phyloP scores from a whole-genome alignment of 1,140 invertebrate species.

The Campoletis sonorensis region DNA sequence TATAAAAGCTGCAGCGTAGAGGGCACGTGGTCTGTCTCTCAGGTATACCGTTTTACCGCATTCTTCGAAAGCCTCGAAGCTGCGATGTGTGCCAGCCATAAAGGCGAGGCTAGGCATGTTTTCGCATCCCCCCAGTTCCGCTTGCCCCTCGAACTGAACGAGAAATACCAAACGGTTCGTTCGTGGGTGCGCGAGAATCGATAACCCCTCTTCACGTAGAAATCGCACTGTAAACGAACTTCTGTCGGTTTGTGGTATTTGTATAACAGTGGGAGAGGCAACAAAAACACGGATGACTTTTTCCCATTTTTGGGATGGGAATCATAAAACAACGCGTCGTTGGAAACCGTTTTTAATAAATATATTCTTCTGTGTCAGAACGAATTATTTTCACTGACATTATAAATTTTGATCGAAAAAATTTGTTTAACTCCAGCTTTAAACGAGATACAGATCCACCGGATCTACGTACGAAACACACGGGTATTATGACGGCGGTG shows the following conservation, averaged over 20 bases:
- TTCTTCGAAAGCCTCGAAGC: constrained; percentile 10
- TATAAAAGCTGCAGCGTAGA: not conserved
- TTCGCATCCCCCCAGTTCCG: not conserved
- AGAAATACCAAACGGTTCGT: constrained; percentile 27
- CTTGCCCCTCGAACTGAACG: not conserved
- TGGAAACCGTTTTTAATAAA: too few species aligned
- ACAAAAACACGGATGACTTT: not conserved
- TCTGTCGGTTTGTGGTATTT: not conserved
- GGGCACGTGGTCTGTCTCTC: not conserved
- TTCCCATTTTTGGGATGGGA: not conserved
- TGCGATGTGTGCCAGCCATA: not conserved
- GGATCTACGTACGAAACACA: too few species aligned
- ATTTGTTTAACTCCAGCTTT: too few species aligned
- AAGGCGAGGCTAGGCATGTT: constrained; percentile 9
- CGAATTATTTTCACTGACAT: too few species aligned
- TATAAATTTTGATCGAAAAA: too few species aligned
- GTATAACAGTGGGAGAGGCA: not conserved
- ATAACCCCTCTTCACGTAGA: not conserved
- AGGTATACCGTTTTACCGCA: constrained; percentile 10
- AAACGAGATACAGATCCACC: too few species aligned
- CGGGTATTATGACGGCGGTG: too few species aligned
- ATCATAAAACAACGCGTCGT: not conserved
- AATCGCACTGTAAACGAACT: constrained; percentile 11
- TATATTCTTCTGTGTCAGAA: too few species aligned
- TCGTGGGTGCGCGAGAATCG: constrained; percentile 9